Evolutionary conservation across 2,113 vertebrate species (phyloP).

Genomic region (Orycteropus afer): DNA sequence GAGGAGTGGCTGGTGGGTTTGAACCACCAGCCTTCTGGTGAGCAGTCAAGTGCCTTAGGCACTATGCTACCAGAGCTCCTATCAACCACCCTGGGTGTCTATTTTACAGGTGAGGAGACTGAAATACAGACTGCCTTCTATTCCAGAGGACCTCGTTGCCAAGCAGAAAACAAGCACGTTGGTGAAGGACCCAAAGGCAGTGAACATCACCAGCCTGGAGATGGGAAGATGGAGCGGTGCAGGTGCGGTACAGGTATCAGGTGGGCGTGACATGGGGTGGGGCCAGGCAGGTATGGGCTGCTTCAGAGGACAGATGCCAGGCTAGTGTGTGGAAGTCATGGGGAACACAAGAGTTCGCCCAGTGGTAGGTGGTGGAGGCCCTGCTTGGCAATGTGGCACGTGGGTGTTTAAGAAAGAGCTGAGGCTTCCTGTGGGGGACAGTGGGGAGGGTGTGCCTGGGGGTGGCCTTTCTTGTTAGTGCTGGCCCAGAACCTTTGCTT

Average conservation of each 20-base stretch:
- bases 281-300: neutral
- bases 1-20: no score
- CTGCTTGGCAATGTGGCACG: rapidly evolving
- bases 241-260: neutral
- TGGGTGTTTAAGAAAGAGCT: neutral
- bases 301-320: neutral
- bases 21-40: no score
- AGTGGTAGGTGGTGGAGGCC: neutral
- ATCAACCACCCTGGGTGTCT: no score
- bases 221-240: no score
- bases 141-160: neutral
- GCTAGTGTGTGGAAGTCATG: neutral
- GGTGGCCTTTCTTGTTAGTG: neutral
- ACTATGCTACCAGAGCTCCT: no score
- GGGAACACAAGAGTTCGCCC: neutral
- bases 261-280: neutral
- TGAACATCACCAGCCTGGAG: neutral
- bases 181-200: no score
- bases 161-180: no score
- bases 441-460: no score
- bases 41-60: no score
- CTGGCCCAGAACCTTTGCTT: neutral
- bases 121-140: no score
- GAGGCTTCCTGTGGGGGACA: rapidly evolving
- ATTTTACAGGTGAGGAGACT: no score